Evolutionary conservation across 2,113 vertebrate species (phyloP), one percentile per base, ranked within the genome.

Genomic region (Talpa occidentalis): DNA sequence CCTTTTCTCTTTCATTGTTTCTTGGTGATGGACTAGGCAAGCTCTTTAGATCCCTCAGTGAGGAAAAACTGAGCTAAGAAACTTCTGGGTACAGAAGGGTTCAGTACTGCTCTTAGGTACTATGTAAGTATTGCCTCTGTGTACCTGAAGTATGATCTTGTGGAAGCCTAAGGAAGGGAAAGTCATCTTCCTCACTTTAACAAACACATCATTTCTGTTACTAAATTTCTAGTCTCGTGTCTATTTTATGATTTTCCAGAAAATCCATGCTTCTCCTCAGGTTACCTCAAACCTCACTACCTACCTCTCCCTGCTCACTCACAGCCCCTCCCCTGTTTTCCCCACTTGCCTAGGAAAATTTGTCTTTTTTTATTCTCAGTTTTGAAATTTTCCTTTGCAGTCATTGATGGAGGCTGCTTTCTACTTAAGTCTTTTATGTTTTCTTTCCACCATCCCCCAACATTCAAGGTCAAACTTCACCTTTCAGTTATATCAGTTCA

Each of bases 341-440:
- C 28, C 37, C 32, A 47, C 24, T 67, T 67, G 40, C 70, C 78
- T 42, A 52, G 37, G 37, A 42, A 90, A 67, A 59, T 78, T 37
- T 81, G 76, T 90, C 64, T 93, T 81, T 81, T 81, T 88, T 67
- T 37, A 76, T 40, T 83, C 52, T 79, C 47, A 30, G 64, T 19
- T 96, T 69, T 78, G 28, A 90, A 70, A 54, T 30, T 80, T 94
- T 96, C 85, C 79, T 94, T 91, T 81, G 30, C 35, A 69, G 66
- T 93, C 10, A 40, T 12, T 42, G 52, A 87, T 67, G 11, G 10
- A 72, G 32, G 88, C 40, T 94, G 52, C 59, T 93, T 85, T 82
- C 21, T 35, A 22, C 30, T n/a, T 54, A 49, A 42, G 54, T 72
- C 35, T 94, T 94, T 85, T 82, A 86, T 77, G 86, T 69, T 74